Conservation (phyloP, 2,888 invertebrate species). For the Pecten maximus region DNA sequence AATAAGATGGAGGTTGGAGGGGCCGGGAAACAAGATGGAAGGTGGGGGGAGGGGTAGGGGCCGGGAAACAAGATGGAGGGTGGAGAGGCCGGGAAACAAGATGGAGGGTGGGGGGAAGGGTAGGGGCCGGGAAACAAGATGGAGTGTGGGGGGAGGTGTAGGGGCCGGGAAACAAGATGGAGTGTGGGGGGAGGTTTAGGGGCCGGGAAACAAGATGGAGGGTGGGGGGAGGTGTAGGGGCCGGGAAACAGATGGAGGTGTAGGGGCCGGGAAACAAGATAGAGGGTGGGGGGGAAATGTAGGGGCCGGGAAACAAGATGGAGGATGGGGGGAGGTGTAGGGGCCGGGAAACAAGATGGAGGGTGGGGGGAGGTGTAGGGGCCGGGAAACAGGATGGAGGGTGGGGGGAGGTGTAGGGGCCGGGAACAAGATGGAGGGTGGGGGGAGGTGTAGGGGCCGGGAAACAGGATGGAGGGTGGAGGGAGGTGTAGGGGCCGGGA, state of each 20-base stretch:
- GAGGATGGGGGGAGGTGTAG: slow-evolving; percentile 27
- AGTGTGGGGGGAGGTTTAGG: slow-evolving; percentile 42
- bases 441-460: neutral
- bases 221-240: slow-evolving; percentile 23
- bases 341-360: neutral
- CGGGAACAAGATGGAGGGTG: slow-evolving; percentile 39
- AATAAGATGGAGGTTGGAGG: neutral
- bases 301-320: neutral
- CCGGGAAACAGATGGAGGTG: slow-evolving; percentile 36
- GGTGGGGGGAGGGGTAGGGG: neutral
- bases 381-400: neutral
- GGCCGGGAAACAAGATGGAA: neutral
- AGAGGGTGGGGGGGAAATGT: neutral
- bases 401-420: slow-evolving; percentile 37
- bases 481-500: slow-evolving; percentile 42
- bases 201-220: slow-evolving; percentile 4
- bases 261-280: neutral
- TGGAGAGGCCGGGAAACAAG: slow-evolving; percentile 19
- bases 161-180: slow-evolving; percentile 30
- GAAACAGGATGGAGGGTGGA: neutral
- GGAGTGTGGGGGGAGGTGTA: neutral
- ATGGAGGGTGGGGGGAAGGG: slow-evolving; percentile 10
- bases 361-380: neutral
- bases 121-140: neutral
- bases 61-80: slow-evolving; percentile 22